Evolutionary conservation across 2,113 vertebrate genomes (phyloP).

Genomic region (Poeciliopsis turrubarensis): DNA sequence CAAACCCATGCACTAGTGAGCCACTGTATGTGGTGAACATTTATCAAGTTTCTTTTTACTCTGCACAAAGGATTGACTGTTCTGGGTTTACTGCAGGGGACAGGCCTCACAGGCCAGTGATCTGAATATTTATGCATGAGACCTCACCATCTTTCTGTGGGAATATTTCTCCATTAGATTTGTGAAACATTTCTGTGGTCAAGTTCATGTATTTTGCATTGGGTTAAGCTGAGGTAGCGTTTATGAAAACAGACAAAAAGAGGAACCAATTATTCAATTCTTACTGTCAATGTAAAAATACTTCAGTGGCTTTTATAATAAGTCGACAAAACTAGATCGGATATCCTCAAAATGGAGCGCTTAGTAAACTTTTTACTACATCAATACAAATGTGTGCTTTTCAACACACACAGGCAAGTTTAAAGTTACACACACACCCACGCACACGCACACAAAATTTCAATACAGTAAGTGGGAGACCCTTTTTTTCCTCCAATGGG

Average conservation of each 20-base stretch:
- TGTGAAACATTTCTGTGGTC: slow-evolving; percentile 43
- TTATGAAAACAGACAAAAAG: slow-evolving; percentile 33
- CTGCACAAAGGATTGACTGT: slow-evolving; percentile 68
- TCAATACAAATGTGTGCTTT: neutral
- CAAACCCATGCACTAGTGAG: slow-evolving; percentile 45
- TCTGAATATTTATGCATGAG: slow-evolving; percentile 58
- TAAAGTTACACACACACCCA: neutral
- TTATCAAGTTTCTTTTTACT: slow-evolving; percentile 69
- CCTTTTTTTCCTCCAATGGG: slow-evolving; percentile 52
- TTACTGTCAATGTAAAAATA: slow-evolving; percentile 4
- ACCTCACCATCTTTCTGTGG: slow-evolving; percentile 44
- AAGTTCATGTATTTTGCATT: slow-evolving; percentile 33
- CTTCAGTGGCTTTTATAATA: slow-evolving; percentile 1
- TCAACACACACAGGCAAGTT: neutral
- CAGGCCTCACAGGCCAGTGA: slow-evolving; percentile 56
- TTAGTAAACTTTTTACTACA: slow-evolving; percentile 8
- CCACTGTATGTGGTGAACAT: slow-evolving; percentile 59
- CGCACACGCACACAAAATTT: slow-evolving; percentile 16
- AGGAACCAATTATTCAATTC: slow-evolving; percentile 21
- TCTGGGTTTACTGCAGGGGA: slow-evolving; percentile 53
- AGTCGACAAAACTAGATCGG: slow-evolving; percentile 12
- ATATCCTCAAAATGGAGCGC: neutral
- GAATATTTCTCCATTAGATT: slow-evolving; percentile 53
- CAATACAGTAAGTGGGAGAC: slow-evolving; percentile 43
- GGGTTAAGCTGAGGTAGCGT: slow-evolving; percentile 18